Evolutionary conservation across 2,113 vertebrate genomes (phyloP).

Genomic region (Campylomormyrus numenius): DNA sequence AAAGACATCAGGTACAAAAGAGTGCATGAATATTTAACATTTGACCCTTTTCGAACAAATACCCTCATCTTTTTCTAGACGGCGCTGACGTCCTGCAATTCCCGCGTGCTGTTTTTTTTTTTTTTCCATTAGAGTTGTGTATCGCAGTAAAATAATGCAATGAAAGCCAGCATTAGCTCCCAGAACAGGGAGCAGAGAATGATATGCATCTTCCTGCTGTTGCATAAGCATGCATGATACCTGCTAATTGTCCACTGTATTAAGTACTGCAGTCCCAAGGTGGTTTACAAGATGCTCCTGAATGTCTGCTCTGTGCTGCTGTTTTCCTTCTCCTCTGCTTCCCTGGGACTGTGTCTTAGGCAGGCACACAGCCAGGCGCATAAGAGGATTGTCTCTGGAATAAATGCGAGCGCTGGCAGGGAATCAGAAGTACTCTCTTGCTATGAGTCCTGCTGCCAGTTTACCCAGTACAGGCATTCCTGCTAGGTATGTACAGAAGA

Average conservation of each 20-base stretch:
- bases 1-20: slow-evolving; percentile 34
- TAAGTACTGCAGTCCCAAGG: slow-evolving; percentile 23
- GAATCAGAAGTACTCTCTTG: slow-evolving; percentile 46
- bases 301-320: slow-evolving; percentile 36
- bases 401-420: slow-evolving; percentile 45
- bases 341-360: background rate
- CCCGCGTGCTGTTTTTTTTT: background rate
- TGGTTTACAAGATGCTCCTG: slow-evolving; percentile 50
- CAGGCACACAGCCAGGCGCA: slow-evolving; percentile 44
- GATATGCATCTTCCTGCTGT: background rate
- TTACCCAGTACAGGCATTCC: slow-evolving; percentile 41
- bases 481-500: slow-evolving; percentile 31
- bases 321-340: background rate
- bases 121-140: background rate
- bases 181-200: slow-evolving; percentile 24
- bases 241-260: background rate
- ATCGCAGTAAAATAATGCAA: slow-evolving; percentile 7
- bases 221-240: background rate
- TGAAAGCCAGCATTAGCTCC: background rate
- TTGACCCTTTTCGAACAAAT: background rate
- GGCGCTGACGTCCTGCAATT: background rate
- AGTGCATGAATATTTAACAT: slow-evolving; percentile 35
- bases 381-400: slow-evolving; percentile 55
- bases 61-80: background rate
- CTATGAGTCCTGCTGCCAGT: slow-evolving; percentile 48